Base-by-base conservation (phyloP, 2,113 vertebrate genomes). In the Nesoenas mayeri region DNA sequence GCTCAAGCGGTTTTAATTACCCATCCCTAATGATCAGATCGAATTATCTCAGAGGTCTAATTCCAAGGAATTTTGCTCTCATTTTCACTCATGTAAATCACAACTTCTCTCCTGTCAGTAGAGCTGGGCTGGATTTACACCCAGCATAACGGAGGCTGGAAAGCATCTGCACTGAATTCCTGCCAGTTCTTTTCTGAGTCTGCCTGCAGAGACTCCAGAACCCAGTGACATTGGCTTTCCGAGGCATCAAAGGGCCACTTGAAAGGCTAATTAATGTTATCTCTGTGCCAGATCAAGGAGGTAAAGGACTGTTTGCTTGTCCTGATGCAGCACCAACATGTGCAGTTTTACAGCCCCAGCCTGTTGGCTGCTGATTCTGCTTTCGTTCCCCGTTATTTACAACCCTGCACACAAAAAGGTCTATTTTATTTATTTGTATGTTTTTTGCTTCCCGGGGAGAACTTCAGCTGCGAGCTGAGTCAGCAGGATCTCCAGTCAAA, bases 341-440 rank as follows among this genome's bases (percentile, higher is more conserved):
- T 86, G 85, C 57, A 19, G 50, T 44, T 96, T 91, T 91, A 87
- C n/a, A 82, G 78, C 91, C 57, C 54, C 73, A 44, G 83, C 85
- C 72, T 38, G 40, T 2, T 50, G 82, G 89, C 90, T 96, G 95
- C 96, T 95, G 95, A 93, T 88, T 88, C 60, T 79, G 91, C 89
- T 89, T 73, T 85, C 48, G 0, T n/a, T 69, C 85, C 65, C 79
- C 40, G 62, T 88, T 92, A 93, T 94, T 97, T 97, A 95, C 95
- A 94, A 1, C 77, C 77, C 66, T 32, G 57, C 36, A 3, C 83
- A 64, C 73, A 31, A n/a, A 81, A 74, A 79, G 32, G 56, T 50
- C 78, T 67, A 0, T 26, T 75, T 61, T 60, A 84, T 80, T 88
- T 73, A 57, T 74, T 61, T 64, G 50, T 71, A 4, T 32, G 72